Conservation (phyloP, 2,797 vertebrate species). For the Sebastes alutus region DNA sequence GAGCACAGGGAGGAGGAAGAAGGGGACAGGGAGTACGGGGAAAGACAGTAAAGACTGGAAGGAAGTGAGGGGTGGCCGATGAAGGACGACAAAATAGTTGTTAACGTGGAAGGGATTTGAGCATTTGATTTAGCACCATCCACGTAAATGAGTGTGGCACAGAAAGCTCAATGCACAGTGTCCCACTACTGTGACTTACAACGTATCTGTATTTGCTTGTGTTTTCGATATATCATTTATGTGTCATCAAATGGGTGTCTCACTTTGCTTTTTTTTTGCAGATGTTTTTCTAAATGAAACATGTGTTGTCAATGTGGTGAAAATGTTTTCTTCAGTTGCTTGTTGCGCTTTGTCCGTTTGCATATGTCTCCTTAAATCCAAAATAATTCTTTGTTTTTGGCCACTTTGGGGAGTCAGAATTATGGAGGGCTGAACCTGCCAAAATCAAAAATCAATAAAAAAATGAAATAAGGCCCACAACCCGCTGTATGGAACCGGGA, state of each 20-base stretch:
- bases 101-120: background rate
- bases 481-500: too few species aligned
- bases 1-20: constrained; percentile 45
- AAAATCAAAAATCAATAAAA: too few species aligned
- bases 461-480: too few species aligned
- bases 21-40: constrained; percentile 23
- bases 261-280: background rate
- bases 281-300: background rate
- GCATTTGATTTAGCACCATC: constrained; percentile 19
- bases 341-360: background rate
- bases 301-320: background rate
- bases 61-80: constrained; percentile 18
- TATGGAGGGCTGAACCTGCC: background rate
- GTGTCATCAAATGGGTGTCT: background rate
- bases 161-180: background rate
- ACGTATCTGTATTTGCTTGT: background rate
- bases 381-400: background rate
- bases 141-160: background rate
- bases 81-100: background rate
- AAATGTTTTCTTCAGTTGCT: background rate
- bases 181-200: background rate
- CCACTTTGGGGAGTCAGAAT: background rate
- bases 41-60: constrained; percentile 21
- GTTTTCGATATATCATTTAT: background rate
- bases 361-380: background rate